These are phyloP conservation scores for Hippocampus comes DNA, from an alignment of 2,113 vertebrate genomes.

Conservation along the genomic window DNA sequence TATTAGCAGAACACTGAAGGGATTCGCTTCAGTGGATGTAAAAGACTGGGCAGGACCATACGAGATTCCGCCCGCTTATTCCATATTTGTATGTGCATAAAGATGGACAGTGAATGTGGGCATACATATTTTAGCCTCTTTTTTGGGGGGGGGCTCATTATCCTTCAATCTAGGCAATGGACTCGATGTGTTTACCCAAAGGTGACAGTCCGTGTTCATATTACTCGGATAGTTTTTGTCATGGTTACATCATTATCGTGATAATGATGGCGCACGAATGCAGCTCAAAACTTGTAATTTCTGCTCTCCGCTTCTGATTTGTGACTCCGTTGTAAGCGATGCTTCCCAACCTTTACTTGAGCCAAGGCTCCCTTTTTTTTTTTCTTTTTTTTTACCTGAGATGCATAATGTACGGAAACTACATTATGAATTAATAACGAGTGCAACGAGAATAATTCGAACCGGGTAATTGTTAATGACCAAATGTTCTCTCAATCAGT, in stretches of 20 bases:
- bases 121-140: slow-evolving; percentile 8
- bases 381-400: too few species aligned
- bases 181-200: slow-evolving; percentile 8
- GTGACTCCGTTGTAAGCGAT: neutral
- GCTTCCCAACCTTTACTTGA: neutral
- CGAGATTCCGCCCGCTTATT: slow-evolving; percentile 41
- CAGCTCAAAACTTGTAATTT: slow-evolving; percentile 28
- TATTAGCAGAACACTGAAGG: slow-evolving; percentile 69
- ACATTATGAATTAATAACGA: too few species aligned
- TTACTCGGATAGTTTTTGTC: slow-evolving; percentile 3
- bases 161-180: slow-evolving; percentile 21
- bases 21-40: slow-evolving; percentile 67
- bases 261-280: slow-evolving; percentile 1
- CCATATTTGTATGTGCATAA: slow-evolving; percentile 12
- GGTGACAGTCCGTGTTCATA: slow-evolving; percentile 9
- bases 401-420: too few species aligned
- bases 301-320: neutral
- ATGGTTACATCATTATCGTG: slow-evolving; percentile 9
- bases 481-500: too few species aligned
- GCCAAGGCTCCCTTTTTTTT: neutral
- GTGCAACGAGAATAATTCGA: too few species aligned
- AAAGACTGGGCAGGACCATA: slow-evolving; percentile 57
- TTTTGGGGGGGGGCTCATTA: slow-evolving; percentile 1
- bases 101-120: neutral
- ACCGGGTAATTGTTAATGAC: too few species aligned